Conservation (phyloP, 2,888 invertebrate species). For the Chrysomela aeneicollis region DNA sequence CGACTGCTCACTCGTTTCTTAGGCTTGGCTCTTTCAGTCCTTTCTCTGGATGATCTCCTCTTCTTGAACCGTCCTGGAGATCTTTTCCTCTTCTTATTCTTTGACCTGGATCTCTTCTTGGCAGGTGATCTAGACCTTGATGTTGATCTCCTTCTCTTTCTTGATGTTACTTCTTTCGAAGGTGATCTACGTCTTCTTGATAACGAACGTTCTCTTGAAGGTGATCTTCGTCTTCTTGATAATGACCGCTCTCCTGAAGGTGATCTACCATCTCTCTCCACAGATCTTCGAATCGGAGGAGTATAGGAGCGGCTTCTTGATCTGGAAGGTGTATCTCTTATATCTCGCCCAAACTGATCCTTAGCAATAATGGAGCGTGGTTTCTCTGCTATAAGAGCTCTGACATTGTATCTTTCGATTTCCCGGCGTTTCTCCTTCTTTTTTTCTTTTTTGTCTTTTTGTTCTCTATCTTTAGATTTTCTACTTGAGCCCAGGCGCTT, state of each 20-base stretch:
- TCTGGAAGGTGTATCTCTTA: conserved; percentile 52
- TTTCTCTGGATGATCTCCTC: conserved; percentile 53
- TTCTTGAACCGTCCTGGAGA: conserved; percentile 52
- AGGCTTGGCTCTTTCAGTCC: conserved; percentile 51
- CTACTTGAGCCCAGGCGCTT: conserved; percentile 57
- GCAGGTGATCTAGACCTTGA: conserved; percentile 46
- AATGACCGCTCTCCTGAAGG: conserved; percentile 46
- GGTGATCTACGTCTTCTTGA: conserved; percentile 43
- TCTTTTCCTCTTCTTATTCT: conserved; percentile 53
- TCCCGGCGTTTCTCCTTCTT: conserved; percentile 76
- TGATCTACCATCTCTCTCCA: conserved; percentile 33
- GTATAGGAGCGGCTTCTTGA: conserved; percentile 50
- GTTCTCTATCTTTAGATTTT: conserved; percentile 43
- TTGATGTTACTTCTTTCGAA: conserved; percentile 44
- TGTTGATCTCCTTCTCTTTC: conserved; percentile 46
- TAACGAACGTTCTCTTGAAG: conserved; percentile 44
- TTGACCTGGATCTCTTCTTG: conserved; percentile 39
- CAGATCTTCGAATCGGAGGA: conserved; percentile 52
- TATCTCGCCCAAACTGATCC: conserved; percentile 82
- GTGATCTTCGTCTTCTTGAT: conserved; percentile 44
- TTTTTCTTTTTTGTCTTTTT: conserved; percentile 55
- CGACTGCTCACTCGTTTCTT: conserved; percentile 54
- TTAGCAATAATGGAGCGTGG: conserved; percentile 64
- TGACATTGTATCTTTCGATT: conserved; percentile 83
- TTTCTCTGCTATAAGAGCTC: conserved; percentile 77